Evolutionary conservation across 2,113 vertebrate genomes (phyloP).

Genomic region (Phaethon lepturus): DNA sequence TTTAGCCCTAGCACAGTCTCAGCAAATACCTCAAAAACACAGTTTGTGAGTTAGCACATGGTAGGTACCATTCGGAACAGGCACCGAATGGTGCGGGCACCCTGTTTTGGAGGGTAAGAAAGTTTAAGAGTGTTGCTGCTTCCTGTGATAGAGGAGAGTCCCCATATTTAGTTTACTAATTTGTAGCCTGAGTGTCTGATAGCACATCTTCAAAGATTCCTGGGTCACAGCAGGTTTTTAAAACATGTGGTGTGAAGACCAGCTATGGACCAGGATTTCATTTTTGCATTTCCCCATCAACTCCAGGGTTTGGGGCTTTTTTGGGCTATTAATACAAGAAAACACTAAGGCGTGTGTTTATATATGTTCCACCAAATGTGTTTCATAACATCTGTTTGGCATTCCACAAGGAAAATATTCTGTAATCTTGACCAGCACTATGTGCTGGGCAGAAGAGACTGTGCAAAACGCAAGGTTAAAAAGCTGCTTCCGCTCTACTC

Average conservation of each 20-base stretch:
- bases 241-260: not conserved
- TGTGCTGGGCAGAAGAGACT: not conserved
- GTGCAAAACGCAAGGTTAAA: not conserved
- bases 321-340: not conserved
- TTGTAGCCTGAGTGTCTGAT: not conserved
- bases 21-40: not conserved
- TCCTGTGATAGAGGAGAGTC: not conserved
- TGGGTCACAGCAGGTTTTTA: not conserved
- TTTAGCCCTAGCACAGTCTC: not conserved
- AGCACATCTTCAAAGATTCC: accelerated
- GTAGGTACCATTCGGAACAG: not conserved
- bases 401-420: slow-evolving; percentile 33
- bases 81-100: not conserved
- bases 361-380: not conserved
- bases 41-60: not conserved
- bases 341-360: not conserved
- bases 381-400: slow-evolving; percentile 51
- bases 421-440: slow-evolving; percentile 6
- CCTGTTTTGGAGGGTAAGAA: not conserved
- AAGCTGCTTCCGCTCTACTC: not conserved
- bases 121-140: not conserved
- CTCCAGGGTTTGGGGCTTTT: not conserved
- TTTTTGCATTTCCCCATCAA: not conserved
- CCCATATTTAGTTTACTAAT: not conserved
- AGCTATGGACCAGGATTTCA: not conserved